Percentiles rank a stretch among this genome's conserved stretches.
These are phyloP conservation scores for Zingel zingel DNA, from an alignment of 2,113 vertebrate genomes.

Conservation along the genomic window DNA sequence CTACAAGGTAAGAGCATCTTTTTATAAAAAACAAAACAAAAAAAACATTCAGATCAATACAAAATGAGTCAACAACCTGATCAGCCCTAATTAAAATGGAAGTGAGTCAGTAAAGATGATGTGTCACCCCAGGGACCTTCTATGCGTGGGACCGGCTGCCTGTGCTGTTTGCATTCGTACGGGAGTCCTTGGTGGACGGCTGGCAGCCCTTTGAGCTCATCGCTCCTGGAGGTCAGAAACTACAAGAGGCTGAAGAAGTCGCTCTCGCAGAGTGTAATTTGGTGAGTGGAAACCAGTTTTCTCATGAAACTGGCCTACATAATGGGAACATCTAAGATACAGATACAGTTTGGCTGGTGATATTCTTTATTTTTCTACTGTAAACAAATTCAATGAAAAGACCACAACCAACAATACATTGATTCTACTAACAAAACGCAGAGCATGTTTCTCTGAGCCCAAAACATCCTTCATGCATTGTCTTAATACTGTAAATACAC, in stretches of 20 bases:
- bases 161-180: constrained; percentile 88
- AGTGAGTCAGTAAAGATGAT: neutral
- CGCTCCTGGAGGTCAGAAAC: constrained; percentile 89
- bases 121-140: constrained; percentile 88
- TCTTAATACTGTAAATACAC: neutral
- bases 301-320: neutral
- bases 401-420: neutral
- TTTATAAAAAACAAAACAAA: neutral
- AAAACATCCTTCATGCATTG: too few relatives aligned
- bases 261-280: constrained; percentile 92
- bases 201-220: constrained; percentile 96
- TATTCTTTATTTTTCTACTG: neutral
- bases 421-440: too few relatives aligned
- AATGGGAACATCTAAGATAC: neutral
- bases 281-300: constrained; percentile 82
- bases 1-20: constrained; percentile 87
- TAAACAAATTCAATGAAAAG: neutral
- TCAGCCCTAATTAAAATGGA: neutral
- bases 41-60: neutral
- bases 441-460: neutral
- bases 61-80: too few relatives aligned
- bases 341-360: neutral
- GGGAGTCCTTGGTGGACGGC: constrained; percentile 87
- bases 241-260: constrained; percentile 85
- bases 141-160: constrained; percentile 90